These are phyloP conservation scores for Caenorhabditis japonica DNA, from an alignment of 2,888 invertebrate genomes.

Conservation along the genomic window DNA sequence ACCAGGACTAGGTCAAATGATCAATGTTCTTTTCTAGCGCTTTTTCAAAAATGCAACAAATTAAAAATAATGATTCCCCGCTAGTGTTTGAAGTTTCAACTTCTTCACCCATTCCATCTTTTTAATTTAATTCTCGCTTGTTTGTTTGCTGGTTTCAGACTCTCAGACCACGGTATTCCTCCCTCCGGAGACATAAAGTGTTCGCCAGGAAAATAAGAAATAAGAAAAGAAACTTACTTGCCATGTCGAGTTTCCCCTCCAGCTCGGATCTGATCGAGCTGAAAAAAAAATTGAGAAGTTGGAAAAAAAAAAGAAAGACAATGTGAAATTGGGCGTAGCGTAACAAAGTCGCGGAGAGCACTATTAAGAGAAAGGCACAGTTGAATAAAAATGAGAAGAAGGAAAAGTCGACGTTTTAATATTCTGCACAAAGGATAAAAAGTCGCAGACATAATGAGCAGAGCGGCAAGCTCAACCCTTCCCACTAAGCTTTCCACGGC, in stretches of 20 bases:
- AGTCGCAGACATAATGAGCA: background rate
- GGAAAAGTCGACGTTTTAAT: constrained; percentile 23
- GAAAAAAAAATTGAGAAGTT: background rate
- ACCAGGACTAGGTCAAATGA: too few species aligned
- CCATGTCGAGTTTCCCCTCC: constrained; percentile 17
- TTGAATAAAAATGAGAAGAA: constrained; percentile 12
- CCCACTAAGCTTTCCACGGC: too few species aligned
- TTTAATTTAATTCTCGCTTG: constrained; percentile 1
- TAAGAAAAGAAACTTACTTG: constrained; percentile 32
- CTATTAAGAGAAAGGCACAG: too few species aligned
- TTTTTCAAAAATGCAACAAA: too few species aligned
- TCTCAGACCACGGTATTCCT: too few species aligned
- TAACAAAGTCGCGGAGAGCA: background rate
- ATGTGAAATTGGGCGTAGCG: constrained; percentile 48
- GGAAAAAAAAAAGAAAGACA: constrained; percentile 24
- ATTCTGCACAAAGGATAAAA: constrained; percentile 35
- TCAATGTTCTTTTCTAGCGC: too few species aligned
- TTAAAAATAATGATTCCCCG: too few species aligned
- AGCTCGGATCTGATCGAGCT: constrained; percentile 6
- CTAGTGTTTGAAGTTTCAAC: too few species aligned
- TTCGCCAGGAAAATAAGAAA: constrained; percentile 9
- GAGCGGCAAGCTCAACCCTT: too few species aligned
- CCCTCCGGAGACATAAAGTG: constrained; percentile 32
- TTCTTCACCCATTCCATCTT: background rate
- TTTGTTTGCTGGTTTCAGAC: too few species aligned